These are phyloP conservation scores for Xestia c-nigrum DNA, from an alignment of 2,888 invertebrate species.

Conservation along the genomic window DNA sequence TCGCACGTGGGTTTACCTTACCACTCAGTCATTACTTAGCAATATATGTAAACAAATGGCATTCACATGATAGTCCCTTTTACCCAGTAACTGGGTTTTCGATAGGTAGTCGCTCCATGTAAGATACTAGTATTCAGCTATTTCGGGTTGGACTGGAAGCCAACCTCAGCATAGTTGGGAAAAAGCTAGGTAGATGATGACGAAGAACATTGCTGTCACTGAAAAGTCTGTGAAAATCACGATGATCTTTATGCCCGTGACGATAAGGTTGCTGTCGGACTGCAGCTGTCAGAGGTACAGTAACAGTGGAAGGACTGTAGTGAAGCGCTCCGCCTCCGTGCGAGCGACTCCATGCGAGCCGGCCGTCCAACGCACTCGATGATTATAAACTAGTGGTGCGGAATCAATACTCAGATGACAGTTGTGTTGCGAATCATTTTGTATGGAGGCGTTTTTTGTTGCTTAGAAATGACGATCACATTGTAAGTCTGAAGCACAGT, in stretches of 20 bases:
- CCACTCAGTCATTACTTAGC: neutral
- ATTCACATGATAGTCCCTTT: neutral
- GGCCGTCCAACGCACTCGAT: conserved; percentile 51
- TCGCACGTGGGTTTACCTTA: neutral
- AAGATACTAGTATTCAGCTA: neutral
- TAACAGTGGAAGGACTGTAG: neutral
- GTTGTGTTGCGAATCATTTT: conserved; percentile 14
- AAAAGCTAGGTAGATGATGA: neutral
- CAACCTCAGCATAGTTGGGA: neutral
- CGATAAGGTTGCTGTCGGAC: neutral
- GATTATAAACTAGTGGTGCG: conserved; percentile 41
- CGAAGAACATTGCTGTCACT: neutral
- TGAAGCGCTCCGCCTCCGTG: conserved; percentile 42
- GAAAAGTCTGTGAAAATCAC: no score
- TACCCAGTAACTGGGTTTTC: neutral
- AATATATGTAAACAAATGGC: neutral
- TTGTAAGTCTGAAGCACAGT: no score
- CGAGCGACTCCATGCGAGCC: conserved; percentile 23
- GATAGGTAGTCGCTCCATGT: neutral
- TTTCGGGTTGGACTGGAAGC: neutral
- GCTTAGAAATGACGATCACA: neutral
- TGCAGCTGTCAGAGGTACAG: neutral
- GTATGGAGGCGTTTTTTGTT: neutral
- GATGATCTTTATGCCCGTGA: neutral
- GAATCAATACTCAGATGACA: conserved; percentile 45